These are phyloP conservation scores for Sus scrofa DNA, from an alignment of 2,113 vertebrate species.

Conservation along the genomic window DNA sequence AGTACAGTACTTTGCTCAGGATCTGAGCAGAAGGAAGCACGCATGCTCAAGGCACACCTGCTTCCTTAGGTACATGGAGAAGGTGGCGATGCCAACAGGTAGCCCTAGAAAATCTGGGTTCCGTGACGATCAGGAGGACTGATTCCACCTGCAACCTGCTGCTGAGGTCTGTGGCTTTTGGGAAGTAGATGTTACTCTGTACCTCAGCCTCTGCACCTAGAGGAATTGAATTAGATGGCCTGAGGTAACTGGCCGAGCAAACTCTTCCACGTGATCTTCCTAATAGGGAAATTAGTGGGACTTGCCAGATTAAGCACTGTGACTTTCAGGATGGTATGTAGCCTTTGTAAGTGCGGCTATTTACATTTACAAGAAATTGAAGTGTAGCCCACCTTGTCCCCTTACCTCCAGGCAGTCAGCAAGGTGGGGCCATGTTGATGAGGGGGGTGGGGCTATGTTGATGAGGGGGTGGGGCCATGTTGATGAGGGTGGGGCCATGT, in stretches of 20 bases:
- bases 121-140: fast-evolving
- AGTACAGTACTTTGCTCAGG: too few relatives aligned
- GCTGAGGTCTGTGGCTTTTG: not conserved
- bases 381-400: too few relatives aligned
- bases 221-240: not conserved
- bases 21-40: not conserved
- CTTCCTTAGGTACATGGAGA: not conserved
- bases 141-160: fast-evolving
- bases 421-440: not conserved
- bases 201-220: not conserved
- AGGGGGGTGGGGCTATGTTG: not conserved
- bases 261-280: not conserved
- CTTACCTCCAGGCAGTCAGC: not conserved
- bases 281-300: not conserved
- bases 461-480: not conserved
- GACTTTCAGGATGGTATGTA: not conserved
- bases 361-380: not conserved
- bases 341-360: not conserved
- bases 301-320: not conserved
- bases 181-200: not conserved
- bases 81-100: fast-evolving
- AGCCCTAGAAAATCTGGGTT: not conserved
- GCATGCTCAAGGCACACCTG: not conserved
- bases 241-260: not conserved
- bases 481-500: not conserved